Percentiles rank a stretch among this genome's conserved stretches.
phyloP scores from a whole-genome alignment of 2,113 vertebrate species.

The Galbula dea region DNA sequence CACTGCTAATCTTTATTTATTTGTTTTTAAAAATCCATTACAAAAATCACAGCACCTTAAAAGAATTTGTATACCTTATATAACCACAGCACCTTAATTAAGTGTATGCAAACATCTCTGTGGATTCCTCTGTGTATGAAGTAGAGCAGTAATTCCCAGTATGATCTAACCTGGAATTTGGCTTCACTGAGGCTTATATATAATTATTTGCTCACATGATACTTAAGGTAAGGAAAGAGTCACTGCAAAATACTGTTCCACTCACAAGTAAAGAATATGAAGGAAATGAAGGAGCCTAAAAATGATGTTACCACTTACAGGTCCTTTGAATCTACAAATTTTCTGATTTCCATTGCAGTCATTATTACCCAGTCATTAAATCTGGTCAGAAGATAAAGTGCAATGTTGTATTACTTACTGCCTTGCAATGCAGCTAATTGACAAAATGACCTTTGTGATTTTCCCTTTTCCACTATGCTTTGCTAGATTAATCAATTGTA shows the following conservation, averaged over 20 bases:
- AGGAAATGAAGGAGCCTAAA: neutral
- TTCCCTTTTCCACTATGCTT: neutral
- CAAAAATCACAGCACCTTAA: neutral
- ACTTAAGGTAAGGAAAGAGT: neutral
- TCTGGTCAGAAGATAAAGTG: neutral
- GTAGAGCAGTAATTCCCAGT: neutral
- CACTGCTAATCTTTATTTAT: neutral
- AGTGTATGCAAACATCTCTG: neutral
- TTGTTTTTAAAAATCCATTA: neutral
- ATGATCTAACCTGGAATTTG: neutral
- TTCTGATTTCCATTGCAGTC: neutral
- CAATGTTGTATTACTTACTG: neutral
- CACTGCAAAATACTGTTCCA: neutral
- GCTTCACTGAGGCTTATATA: neutral
- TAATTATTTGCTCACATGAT: neutral
- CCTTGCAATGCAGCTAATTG: neutral
- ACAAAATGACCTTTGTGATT: neutral
- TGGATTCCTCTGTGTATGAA: neutral
- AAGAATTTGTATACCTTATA: neutral
- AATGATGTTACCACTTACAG: neutral
- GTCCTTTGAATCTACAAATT: neutral
- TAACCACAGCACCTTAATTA: neutral
- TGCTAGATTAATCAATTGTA: neutral
- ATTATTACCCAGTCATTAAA: neutral
- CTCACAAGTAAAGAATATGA: neutral